Base-by-base conservation (phyloP, 2,113 vertebrate species). In the Stomatorhinus ivindoensis region DNA sequence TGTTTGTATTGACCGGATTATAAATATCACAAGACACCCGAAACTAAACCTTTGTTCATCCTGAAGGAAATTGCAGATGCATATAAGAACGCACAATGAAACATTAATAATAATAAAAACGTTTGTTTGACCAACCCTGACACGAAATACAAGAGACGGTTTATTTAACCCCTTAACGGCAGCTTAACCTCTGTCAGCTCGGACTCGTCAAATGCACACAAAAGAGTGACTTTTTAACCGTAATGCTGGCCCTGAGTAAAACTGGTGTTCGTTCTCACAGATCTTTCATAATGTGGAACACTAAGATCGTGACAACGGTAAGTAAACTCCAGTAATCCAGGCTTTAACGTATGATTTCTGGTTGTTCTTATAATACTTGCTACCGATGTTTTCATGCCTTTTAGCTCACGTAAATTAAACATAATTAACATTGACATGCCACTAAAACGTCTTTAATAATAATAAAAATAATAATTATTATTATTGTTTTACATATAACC, bases 91-190 rank as follows among this genome's bases (percentile, higher is more conserved):
- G 21, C 53, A 21, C 53, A 55, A 55, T 21, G 6, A 55, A 55
- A 55, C 53, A 55, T 55, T 21, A 39, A 42, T 42, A 39, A 19
- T 76, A 19, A 42, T 76, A 39, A 76, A 76, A 65, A 65, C 61
- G 39, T 76, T 80, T 80, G 13, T 42, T 39, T 69, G n/a, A 69
- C 61, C n/a, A 11, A n/a, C 61, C 61, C 7, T 69, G 6, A 27
- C 27, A 50, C 61, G 39, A 94, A 92, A 90, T 91, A 90, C 89
- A 87, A 92, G 91, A 90, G 93, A 94, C 94, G 93, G 95, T 97
- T 97, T 97, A 95, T 96, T 97, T 97, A 97, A 97, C 97, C 97
- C 96, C 93, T 95, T 94, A 91, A 94, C 92, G 91, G 95, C 95
- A 96, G 95, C 95, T 97, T 97, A 97, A 97, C 96, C 97, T 92